Evolutionary conservation across 2,888 invertebrate genomes (phyloP).

Genomic region (Cephus rjabovi): DNA sequence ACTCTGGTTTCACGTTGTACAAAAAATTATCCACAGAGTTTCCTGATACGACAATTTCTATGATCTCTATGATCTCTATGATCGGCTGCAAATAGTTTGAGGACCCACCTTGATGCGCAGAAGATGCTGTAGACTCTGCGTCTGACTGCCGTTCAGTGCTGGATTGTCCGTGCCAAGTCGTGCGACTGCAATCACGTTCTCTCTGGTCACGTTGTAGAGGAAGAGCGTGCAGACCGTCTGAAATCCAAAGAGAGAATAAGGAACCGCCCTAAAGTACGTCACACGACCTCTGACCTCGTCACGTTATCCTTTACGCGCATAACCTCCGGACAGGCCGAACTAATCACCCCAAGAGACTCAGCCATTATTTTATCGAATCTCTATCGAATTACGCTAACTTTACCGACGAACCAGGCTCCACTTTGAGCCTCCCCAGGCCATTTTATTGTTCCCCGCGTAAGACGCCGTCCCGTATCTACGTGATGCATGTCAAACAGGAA

Average conservation of each 20-base stretch:
- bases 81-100: neutral
- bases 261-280: too few relatives aligned
- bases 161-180: conserved; percentile 75
- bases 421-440: neutral
- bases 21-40: neutral
- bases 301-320: neutral
- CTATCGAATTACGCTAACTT: neutral
- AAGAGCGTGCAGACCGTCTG: conserved; percentile 89
- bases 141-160: conserved; percentile 68
- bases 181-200: conserved; percentile 89
- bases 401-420: too few relatives aligned
- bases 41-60: neutral
- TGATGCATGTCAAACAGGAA: neutral
- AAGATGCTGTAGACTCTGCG: conserved; percentile 68
- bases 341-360: neutral
- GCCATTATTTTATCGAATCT: neutral
- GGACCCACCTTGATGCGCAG: conserved; percentile 67
- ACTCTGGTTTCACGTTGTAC: neutral
- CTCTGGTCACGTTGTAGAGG: conserved; percentile 86
- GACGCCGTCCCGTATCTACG: neutral
- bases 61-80: neutral
- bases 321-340: too few relatives aligned
- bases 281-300: neutral
- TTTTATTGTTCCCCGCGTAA: neutral
- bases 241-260: conserved; percentile 32